These are phyloP conservation scores for Zhuqinia jingwanae DNA, from an alignment of 2,888 invertebrate species.

Conservation along the genomic window DNA sequence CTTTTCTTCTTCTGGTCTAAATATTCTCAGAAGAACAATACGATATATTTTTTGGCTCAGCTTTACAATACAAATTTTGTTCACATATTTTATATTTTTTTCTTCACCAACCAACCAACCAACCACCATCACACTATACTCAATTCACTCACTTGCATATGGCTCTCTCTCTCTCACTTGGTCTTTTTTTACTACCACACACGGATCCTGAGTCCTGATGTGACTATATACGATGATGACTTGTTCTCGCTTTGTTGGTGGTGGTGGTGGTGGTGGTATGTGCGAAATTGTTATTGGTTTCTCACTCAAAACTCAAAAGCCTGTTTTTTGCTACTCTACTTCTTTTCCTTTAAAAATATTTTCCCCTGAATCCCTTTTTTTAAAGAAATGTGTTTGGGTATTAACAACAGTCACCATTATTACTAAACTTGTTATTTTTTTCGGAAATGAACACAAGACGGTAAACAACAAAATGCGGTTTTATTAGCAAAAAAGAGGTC, in stretches of 20 bases:
- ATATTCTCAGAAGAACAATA: neutral
- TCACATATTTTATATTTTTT: too few relatives aligned
- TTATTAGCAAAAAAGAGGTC: neutral
- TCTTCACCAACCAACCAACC: conserved; percentile 1
- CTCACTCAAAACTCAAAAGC: neutral
- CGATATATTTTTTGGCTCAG: neutral
- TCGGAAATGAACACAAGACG: neutral
- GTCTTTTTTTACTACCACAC: too few relatives aligned
- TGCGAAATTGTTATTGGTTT: conserved; percentile 1
- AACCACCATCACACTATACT: too few relatives aligned
- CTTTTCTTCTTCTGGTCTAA: neutral
- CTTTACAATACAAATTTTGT: neutral
- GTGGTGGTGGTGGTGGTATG: too few relatives aligned
- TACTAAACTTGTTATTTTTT: neutral
- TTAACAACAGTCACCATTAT: neutral
- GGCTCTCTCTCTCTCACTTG: neutral
- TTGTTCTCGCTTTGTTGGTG: too few relatives aligned
- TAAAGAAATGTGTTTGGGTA: neutral
- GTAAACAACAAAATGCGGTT: neutral
- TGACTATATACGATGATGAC: too few relatives aligned
- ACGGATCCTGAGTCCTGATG: too few relatives aligned
- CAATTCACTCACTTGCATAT: conserved; percentile 30
- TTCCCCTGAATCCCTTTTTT: neutral
- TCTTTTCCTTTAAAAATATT: neutral
- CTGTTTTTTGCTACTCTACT: too few relatives aligned